Evolutionary conservation across 2,888 invertebrate genomes (phyloP).

Genomic region (Branchipolynoe longqiensis): DNA sequence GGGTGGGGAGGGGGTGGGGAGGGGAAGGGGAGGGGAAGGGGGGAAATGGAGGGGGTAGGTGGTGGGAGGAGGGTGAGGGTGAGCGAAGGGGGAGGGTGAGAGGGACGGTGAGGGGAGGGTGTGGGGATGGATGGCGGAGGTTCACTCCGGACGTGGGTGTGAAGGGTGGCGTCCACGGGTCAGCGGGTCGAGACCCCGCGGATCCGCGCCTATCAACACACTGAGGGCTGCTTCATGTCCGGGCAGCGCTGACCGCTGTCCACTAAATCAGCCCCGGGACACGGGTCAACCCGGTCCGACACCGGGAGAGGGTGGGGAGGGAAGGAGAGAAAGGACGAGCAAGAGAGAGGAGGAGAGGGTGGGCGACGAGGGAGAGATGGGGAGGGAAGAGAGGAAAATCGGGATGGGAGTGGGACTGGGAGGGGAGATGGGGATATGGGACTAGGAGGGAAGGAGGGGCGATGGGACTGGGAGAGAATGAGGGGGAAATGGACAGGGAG

Average conservation of each 20-base stretch:
- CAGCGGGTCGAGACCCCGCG: not conserved
- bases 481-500: too few species aligned
- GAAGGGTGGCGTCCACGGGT: not conserved
- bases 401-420: too few species aligned
- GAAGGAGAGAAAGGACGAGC: not conserved
- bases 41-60: not conserved
- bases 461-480: too few species aligned
- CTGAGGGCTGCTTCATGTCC: not conserved
- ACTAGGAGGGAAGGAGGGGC: too few species aligned
- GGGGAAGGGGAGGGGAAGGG: not conserved
- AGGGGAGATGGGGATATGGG: too few species aligned
- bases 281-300: not conserved
- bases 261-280: conserved; percentile 38
- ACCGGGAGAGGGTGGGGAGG: not conserved
- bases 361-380: too few species aligned
- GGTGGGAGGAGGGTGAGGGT: not conserved
- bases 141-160: not conserved
- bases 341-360: not conserved
- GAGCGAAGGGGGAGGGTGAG: not conserved
- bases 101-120: not conserved
- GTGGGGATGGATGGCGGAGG: not conserved
- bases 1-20: not conserved
- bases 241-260: conserved; percentile 36
- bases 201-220: conserved; percentile 24
- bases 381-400: too few species aligned